phyloP scores from a whole-genome alignment of 2,797 vertebrate genomes.

The Ptychadena robeensis region DNA sequence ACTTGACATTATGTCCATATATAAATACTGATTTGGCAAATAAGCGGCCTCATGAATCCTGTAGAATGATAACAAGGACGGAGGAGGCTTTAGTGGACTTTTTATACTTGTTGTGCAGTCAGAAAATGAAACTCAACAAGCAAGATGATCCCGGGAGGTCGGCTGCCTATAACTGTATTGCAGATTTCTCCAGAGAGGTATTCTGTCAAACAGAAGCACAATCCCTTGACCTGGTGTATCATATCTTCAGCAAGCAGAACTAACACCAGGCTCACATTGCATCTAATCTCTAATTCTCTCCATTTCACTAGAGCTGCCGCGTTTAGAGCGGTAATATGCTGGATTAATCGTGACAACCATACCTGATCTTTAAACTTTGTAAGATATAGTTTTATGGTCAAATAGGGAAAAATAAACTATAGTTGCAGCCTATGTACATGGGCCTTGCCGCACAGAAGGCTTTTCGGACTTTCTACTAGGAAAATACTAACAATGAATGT shows the following conservation, averaged over 20 bases:
- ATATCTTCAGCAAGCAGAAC: conserved; percentile 43
- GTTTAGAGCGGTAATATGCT: conserved; percentile 9
- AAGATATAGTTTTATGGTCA: conserved; percentile 28
- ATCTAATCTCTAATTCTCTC: conserved; percentile 39
- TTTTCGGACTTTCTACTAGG: neutral
- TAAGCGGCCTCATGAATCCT: neutral
- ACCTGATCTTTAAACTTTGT: conserved; percentile 45
- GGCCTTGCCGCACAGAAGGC: neutral
- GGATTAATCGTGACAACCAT: conserved; percentile 39
- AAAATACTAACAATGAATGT: neutral
- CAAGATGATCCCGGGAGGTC: conserved; percentile 19
- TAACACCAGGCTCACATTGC: conserved; percentile 42
- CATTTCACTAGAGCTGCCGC: conserved; percentile 29
- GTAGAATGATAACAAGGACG: neutral
- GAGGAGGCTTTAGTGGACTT: neutral
- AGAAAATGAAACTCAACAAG: conserved; percentile 30
- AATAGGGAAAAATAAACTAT: neutral
- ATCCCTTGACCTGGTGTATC: conserved; percentile 35
- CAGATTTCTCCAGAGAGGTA: conserved; percentile 1
- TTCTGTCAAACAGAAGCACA: conserved; percentile 38
- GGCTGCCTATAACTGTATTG: conserved; percentile 10
- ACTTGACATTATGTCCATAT: too few species aligned
- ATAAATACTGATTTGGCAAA: too few species aligned
- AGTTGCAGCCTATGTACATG: neutral
- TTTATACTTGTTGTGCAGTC: conserved; percentile 21